Base-by-base conservation (phyloP, 1,140 invertebrate species). In the Calliopsis andreniformis region DNA sequence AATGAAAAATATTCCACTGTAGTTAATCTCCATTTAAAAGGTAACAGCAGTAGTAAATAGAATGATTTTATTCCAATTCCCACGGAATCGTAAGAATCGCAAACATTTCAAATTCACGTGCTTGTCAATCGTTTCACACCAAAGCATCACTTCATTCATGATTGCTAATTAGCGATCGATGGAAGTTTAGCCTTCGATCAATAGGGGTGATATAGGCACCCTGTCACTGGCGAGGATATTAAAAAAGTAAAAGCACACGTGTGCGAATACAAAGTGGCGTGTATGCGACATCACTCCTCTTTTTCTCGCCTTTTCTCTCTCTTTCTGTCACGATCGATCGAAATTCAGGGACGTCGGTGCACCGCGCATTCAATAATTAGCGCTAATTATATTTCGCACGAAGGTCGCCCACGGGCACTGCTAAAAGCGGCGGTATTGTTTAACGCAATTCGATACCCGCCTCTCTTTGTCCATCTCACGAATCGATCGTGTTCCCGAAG, bases 331-430 rank as follows among this genome's bases (percentile, higher is more conserved):
- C 18, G 62, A 73, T 73, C 62, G 71, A 73, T 73, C 62, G 28
- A 73, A 73, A 72, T 72, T 55, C 70, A 72, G 70, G 70, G 70
- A 64, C 70, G 47, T 32, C 35, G 32, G 58, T 42, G 70, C 35
- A 59, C 35, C 59, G 64, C 64, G 66, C 66, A 64, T 63, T 76
- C 66, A 64, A 77, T 81, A 82, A 82, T 82, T 82, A 77, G 25
- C 61, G 20, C 61, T 69, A 77, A 82, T 82, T 81, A 82, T 81
- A 82, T 66, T 73, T 73, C 64, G 49, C 49, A 47, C 43, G 72
- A 82, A 82, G 80, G 80, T 71, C 78, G 59, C 12, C 25, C 58
- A 61, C 58, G 72, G 59, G 58, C 80, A 64, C 59, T 51, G 55
- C 14, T 63, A 39, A 67, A 76, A 49, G 58, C 51, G 16, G 43